A percentile compares a stretch with the other conserved stretches of the same genome.
phyloP scores from a whole-genome alignment of 2,888 invertebrate genomes.

The Acleris sparsana region DNA sequence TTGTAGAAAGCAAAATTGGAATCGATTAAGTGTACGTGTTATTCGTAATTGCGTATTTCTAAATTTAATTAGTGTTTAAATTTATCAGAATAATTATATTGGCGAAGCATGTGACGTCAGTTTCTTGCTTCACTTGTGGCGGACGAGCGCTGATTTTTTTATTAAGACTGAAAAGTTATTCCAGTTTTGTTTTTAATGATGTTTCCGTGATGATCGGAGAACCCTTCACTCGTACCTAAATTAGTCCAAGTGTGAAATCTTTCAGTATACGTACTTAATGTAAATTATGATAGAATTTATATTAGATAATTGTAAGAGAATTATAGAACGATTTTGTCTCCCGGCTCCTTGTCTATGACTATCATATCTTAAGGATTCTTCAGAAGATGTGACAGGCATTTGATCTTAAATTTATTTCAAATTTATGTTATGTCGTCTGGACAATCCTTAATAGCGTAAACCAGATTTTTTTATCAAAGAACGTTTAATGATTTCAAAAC shows the following conservation, averaged over 20 bases:
- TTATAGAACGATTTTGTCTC: slow-evolving; percentile 79
- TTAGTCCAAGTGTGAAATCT: slow-evolving; percentile 80
- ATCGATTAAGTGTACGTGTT: slow-evolving; percentile 75
- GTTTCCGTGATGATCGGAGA: slow-evolving; percentile 58
- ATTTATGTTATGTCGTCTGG: slow-evolving; percentile 50
- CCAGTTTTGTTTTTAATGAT: slow-evolving; percentile 72
- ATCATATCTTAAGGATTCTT: slow-evolving; percentile 62
- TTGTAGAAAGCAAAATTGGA: slow-evolving; percentile 77
- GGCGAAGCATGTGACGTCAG: slow-evolving; percentile 51
- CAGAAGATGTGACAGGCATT: slow-evolving; percentile 51
- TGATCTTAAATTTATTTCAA: slow-evolving; percentile 32
- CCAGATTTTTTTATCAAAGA: slow-evolving; percentile 22
- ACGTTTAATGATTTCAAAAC: not conserved
- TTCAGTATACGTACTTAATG: slow-evolving; percentile 84
- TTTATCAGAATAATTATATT: slow-evolving; percentile 60
- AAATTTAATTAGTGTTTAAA: slow-evolving; percentile 74
- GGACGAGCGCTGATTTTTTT: slow-evolving; percentile 68
- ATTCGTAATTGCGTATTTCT: slow-evolving; percentile 68
- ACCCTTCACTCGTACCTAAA: slow-evolving; percentile 72
- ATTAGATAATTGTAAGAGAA: slow-evolving; percentile 82
- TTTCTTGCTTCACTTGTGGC: slow-evolving; percentile 54
- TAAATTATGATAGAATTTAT: slow-evolving; percentile 82
- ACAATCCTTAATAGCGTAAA: slow-evolving; percentile 52
- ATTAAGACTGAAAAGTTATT: slow-evolving; percentile 80
- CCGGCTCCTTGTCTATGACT: slow-evolving; percentile 49